A percentile compares a stretch with the other conserved stretches of the same genome.
phyloP scores from a whole-genome alignment of 1,140 invertebrate species.

The Coelopa frigida region DNA sequence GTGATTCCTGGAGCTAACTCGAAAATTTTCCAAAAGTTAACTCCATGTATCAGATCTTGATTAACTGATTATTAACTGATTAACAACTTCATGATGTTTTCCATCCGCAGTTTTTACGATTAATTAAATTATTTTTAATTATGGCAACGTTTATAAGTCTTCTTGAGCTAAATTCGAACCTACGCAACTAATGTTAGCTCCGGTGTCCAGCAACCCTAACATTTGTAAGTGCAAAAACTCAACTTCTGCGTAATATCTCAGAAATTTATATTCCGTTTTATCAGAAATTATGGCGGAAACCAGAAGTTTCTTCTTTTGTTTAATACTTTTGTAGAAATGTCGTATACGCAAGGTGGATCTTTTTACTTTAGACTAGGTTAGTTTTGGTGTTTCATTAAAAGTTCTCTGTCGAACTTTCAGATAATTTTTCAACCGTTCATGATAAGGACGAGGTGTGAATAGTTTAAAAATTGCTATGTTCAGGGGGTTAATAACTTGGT shows the following conservation, averaged over 20 bases:
- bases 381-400: not conserved
- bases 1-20: slow-evolving; percentile 4
- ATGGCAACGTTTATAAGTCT: not conserved
- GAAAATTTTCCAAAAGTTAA: slow-evolving; percentile 13
- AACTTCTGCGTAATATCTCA: slow-evolving; percentile 5
- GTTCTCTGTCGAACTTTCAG: not conserved
- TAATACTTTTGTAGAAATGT: slow-evolving; percentile 5
- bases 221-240: slow-evolving; percentile 8
- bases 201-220: slow-evolving; percentile 6
- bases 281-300: slow-evolving; percentile 3
- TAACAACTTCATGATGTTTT: slow-evolving; percentile 3
- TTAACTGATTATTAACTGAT: slow-evolving; percentile 1
- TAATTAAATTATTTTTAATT: slow-evolving; percentile 1
- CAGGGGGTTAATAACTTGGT: not conserved
- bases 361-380: not conserved
- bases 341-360: slow-evolving; percentile 1
- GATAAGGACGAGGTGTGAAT: not conserved
- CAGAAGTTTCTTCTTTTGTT: not conserved
- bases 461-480: not conserved
- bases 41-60: slow-evolving; percentile 7
- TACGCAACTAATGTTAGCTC: slow-evolving; percentile 11
- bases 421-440: slow-evolving; percentile 1
- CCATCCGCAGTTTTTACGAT: slow-evolving; percentile 11
- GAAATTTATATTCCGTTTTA: slow-evolving; percentile 4
- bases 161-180: slow-evolving; percentile 7